Percentiles rank a stretch among this genome's conserved stretches.
These are phyloP conservation scores for Silurus aristotelis DNA, from an alignment of 2,797 vertebrate genomes.

Conservation along the genomic window DNA sequence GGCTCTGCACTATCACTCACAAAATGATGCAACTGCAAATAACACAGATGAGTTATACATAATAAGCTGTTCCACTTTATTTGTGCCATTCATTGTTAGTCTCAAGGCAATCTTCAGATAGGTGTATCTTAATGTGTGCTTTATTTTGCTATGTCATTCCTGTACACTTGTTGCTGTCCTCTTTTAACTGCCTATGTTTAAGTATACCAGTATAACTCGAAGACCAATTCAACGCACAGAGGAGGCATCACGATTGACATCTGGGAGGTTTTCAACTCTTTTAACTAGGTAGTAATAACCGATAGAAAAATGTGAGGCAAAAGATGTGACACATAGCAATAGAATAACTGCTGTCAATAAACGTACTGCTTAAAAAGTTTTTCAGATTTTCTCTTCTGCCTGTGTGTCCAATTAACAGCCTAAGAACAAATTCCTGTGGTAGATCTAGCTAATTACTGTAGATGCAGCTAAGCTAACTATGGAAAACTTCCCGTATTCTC, in stretches of 20 bases:
- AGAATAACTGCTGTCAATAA: neutral
- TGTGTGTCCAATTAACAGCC: neutral
- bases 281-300: neutral
- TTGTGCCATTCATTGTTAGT: neutral
- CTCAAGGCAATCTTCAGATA: neutral
- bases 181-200: neutral
- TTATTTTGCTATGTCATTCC: neutral
- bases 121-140: neutral
- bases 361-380: neutral
- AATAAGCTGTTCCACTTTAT: neutral
- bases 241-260: neutral
- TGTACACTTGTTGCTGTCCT: neutral
- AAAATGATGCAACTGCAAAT: neutral
- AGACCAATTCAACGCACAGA: neutral
- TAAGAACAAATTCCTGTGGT: neutral
- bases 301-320: neutral
- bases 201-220: neutral
- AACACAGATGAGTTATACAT: neutral
- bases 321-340: neutral
- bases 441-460: neutral
- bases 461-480: neutral
- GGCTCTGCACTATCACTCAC: conserved; percentile 13
- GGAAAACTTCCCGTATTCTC: neutral
- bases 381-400: neutral
- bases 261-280: neutral